Evolutionary conservation across 1,140 invertebrate species (phyloP), one percentile per base, ranked within the genome.

Genomic region (Lordiphosa stackelbergi): DNA sequence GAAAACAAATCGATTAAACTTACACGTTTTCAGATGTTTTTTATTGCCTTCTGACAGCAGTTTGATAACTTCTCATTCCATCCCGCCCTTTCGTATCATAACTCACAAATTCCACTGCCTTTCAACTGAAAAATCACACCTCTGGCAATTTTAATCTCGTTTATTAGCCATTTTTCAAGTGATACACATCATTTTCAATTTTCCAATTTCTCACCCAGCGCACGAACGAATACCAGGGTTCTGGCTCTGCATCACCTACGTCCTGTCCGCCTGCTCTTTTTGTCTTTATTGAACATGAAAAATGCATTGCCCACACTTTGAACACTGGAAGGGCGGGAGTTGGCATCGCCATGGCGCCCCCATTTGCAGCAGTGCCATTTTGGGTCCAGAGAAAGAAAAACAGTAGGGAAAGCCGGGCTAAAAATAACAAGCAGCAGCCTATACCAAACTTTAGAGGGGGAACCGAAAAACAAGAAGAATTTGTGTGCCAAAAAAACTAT

Each of bases 141-240:
- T 41, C 59, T 65, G 62, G 63, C 77, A 71, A 83, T 83, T 81
- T 81, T 81, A 81, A 83, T 81, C 75, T 81, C 75, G 75, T 81
- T 81, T 81, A 81, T 81, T 81, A 83, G 77, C 77, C 63, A 81
- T 81, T 83, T 81, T 77, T 81, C 75, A 83, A 81, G 75, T 75
- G 72, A 66, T 81, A 75, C 71, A 83, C 75, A 83, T 75, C 68
- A 83, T 75, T 81, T 81, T 83, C 77, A 81, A 81, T 81, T 83
- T 81, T 72, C 58, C 77, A 72, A 79, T 79, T 79, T 79, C 74
- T 75, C 71, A 69, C 66, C 47, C 51, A 36, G 47, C 53, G 35
- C 63, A 40, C 56, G 56, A 53, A 41, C 49, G 69, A 64, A 71
- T 65, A 42, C 38, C 40, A 11, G 8, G 22, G 64, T 12, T 3